phyloP scores from a whole-genome alignment of 2,888 invertebrate genomes.

The Pedicia rivosa region DNA sequence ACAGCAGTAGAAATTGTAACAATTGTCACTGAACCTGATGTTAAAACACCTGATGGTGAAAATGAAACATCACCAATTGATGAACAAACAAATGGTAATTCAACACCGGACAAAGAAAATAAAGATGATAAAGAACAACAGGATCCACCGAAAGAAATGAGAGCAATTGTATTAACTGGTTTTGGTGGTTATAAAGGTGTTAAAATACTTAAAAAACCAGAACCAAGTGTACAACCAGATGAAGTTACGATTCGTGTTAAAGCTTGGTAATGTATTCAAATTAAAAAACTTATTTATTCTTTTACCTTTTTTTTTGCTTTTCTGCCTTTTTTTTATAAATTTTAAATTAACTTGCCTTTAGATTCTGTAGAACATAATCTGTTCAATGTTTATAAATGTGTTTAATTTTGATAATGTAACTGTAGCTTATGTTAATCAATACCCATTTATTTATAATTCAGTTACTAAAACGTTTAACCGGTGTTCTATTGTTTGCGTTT shows the following conservation, averaged over 20 bases:
- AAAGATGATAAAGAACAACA: conserved; percentile 37
- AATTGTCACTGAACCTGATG: background rate
- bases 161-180: conserved; percentile 66
- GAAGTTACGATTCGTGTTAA: conserved; percentile 71
- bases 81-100: conserved; percentile 9
- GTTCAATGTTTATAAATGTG: background rate
- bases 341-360: background rate
- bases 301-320: too few relatives aligned
- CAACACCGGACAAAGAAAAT: conserved; percentile 26
- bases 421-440: too few relatives aligned
- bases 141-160: conserved; percentile 63
- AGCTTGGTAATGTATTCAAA: conserved; percentile 65
- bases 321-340: background rate
- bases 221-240: conserved; percentile 51
- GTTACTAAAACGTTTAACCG: too few relatives aligned
- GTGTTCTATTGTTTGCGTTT: too few relatives aligned
- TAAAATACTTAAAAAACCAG: conserved; percentile 66
- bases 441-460: too few relatives aligned
- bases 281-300: too few relatives aligned
- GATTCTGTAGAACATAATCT: background rate
- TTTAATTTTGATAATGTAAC: too few relatives aligned
- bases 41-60: conserved; percentile 2
- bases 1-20: conserved; percentile 1
- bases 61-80: background rate
- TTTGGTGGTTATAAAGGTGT: conserved; percentile 77